These are phyloP conservation scores for Marcusenius ussheri DNA, from an alignment of 2,113 vertebrate genomes.

Conservation along the genomic window DNA sequence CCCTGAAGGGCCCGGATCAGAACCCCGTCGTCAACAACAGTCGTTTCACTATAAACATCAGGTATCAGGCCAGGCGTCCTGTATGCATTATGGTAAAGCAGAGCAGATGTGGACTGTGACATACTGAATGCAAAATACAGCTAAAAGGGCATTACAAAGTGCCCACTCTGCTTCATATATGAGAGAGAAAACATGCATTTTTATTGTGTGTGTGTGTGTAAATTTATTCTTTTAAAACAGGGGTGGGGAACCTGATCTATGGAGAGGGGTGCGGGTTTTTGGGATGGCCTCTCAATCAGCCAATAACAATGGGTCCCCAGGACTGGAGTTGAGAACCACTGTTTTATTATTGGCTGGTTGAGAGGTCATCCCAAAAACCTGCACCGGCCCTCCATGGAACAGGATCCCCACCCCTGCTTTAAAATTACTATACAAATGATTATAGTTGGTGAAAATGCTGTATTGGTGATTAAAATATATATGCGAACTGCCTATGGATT, in stretches of 20 bases:
- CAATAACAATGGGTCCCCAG: too few species aligned
- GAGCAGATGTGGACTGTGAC: not conserved
- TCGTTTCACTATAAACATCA: constrained; percentile 68
- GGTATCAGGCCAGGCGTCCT: constrained; percentile 39
- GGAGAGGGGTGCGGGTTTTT: too few species aligned
- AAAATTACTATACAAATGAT: not conserved
- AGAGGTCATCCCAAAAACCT: too few species aligned
- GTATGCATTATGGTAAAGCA: not conserved
- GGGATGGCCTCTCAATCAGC: too few species aligned
- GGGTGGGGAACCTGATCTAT: too few species aligned
- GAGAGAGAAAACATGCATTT: not conserved
- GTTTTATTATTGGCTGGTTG: too few species aligned
- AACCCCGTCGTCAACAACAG: constrained; percentile 78
- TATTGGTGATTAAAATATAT: not conserved
- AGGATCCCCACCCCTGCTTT: too few species aligned
- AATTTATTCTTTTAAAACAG: not conserved
- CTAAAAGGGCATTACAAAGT: not conserved
- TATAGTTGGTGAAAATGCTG: not conserved
- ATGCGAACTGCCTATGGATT: not conserved
- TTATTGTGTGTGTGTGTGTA: not conserved
- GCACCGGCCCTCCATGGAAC: too few species aligned
- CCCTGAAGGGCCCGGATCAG: constrained; percentile 90
- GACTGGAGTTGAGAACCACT: too few species aligned
- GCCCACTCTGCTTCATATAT: not conserved
- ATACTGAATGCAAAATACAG: not conserved